Percentiles rank a stretch among this genome's conserved stretches.
Evolutionary conservation across 2,888 invertebrate species (phyloP).

Genomic region (Himalopsyche japonica): DNA sequence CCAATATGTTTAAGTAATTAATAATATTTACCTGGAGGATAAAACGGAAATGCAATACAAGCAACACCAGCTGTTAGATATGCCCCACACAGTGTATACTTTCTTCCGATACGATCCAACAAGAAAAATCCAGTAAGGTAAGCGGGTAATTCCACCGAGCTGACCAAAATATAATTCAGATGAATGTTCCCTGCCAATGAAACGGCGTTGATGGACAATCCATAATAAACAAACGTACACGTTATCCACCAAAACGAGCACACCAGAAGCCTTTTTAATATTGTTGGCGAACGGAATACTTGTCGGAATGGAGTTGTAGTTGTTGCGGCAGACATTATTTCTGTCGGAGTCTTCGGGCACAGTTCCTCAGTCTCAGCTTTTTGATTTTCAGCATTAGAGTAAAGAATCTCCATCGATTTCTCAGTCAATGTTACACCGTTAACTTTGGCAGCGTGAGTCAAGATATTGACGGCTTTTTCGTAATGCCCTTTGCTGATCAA

Average conservation of each 20-base stretch:
- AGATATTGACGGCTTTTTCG: conserved; percentile 64
- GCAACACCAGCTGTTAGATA: conserved; percentile 63
- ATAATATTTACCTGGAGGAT: conserved; percentile 53
- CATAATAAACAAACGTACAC: conserved; percentile 79
- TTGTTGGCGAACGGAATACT: conserved; percentile 56
- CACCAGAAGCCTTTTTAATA: conserved; percentile 60
- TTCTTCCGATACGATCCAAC: conserved; percentile 63
- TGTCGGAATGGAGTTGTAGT: conserved; percentile 45
- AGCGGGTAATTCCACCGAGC: conserved; percentile 67
- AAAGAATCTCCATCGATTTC: conserved; percentile 37
- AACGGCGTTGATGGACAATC: conserved; percentile 77
- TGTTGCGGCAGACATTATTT: conserved; percentile 24
- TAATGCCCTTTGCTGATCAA: conserved; percentile 69
- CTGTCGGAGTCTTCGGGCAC: conserved; percentile 16
- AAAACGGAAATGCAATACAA: conserved; percentile 63
- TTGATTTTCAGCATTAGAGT: conserved; percentile 27
- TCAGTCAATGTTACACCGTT: conserved; percentile 46
- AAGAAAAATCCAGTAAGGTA: conserved; percentile 62
- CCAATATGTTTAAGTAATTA: too few relatives aligned
- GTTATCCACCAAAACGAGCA: conserved; percentile 83
- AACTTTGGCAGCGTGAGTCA: conserved; percentile 64
- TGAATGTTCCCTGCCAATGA: conserved; percentile 75
- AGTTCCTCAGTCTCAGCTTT: background rate
- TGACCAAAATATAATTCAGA: conserved; percentile 72
- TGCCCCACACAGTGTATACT: conserved; percentile 60